Base-by-base conservation (phyloP, 1,140 invertebrate genomes). In the Drosophila saltans region DNA sequence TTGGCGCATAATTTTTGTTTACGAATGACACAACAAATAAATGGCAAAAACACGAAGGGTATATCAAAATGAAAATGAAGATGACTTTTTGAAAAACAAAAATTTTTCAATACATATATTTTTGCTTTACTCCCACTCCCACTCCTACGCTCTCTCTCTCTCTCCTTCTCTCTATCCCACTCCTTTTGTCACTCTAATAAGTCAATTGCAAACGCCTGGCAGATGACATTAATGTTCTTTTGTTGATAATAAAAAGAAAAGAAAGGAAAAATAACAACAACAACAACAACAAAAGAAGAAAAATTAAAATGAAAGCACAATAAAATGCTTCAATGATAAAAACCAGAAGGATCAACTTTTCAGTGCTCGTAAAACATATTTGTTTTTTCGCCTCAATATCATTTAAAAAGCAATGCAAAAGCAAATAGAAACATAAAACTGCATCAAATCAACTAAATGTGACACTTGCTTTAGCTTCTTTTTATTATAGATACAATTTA, bases 1-100 rank as follows among this genome's bases (percentile, higher is more conserved):
- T 77, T 77, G 75, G 63, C 61, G 75, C 75, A 77, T 77, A 77
- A 77, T 71, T 33, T 60, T 62, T 77, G 68, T 77, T 77, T 77
- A 69, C 52, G 30, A 65, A 66, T 57, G 36, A 61, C 24, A 59
- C 21, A 9, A 24, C 57, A 59, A 59, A 58, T 36, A 58, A 58
- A 58, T 58, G 56, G 56, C 33, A 39, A 33, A 21, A 39, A 39
- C 7, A 8, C 8, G 11, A 48, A 33, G 60, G 65, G 65, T 61
- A 48, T 43, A 75, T 75, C 73, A 62, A 75, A 36, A 69, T 75
- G 43, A 45, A 67, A 39, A 45, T 26, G 24, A 59, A 9, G 26
- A 36, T 43, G 26, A 62, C 64, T 39, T 43, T 67, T 77, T 77
- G 52, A 65, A 59, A 59, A 36, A 16, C 16, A 1, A 36, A 59